phyloP scores from a whole-genome alignment of 1,140 invertebrate genomes.

The Muscidifurax raptorellus region DNA sequence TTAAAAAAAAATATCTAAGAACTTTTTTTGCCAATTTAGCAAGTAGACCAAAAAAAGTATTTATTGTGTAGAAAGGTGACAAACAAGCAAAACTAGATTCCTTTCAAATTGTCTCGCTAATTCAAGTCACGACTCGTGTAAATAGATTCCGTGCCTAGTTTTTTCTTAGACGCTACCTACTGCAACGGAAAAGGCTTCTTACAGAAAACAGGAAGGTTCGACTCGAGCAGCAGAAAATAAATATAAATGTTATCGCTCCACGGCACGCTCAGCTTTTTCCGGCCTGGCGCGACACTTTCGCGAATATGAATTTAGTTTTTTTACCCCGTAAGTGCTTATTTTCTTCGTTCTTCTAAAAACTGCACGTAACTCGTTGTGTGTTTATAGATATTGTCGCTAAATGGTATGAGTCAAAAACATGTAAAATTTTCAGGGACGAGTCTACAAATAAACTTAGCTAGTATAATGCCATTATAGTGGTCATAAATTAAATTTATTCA shows the following conservation, averaged over 20 bases:
- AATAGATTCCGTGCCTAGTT: neutral
- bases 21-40: no score
- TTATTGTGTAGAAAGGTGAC: no score
- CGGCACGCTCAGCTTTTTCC: neutral
- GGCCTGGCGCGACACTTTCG: neutral
- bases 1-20: no score
- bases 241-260: slow-evolving; percentile 1
- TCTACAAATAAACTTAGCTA: no score
- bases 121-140: neutral
- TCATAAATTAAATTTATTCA: no score
- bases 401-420: no score
- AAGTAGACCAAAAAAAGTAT: no score
- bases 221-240: neutral
- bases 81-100: neutral
- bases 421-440: no score
- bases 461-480: no score
- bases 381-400: no score
- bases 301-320: neutral
- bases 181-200: neutral
- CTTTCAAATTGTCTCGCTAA: neutral
- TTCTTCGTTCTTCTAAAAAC: no score
- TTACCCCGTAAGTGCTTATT: neutral
- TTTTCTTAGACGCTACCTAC: neutral
- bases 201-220: neutral
- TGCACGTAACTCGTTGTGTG: no score